These are phyloP conservation scores for Mamestra brassicae DNA, from an alignment of 2,888 invertebrate genomes.

Conservation along the genomic window DNA sequence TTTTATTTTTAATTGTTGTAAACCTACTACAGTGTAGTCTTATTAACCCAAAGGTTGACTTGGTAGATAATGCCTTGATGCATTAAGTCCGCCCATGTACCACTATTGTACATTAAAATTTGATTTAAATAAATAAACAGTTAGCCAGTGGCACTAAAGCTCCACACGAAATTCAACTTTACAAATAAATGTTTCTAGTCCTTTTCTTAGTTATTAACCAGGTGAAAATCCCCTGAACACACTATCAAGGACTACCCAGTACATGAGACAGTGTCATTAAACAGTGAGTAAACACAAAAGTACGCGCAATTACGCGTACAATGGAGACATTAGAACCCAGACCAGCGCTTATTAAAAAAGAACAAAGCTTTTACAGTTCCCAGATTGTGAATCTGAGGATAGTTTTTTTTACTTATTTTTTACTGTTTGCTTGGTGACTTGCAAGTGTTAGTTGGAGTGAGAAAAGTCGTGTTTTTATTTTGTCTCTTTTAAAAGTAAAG, in stretches of 20 bases:
- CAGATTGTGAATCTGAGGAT: conserved; percentile 51
- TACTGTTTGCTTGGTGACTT: conserved; percentile 29
- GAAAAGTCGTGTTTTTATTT: not conserved
- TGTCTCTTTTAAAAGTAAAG: not conserved
- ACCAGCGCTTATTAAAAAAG: conserved; percentile 67
- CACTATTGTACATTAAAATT: too few species aligned
- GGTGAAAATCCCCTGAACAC: not conserved
- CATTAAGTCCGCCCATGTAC: too few species aligned
- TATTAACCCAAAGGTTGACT: too few species aligned
- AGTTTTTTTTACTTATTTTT: conserved; percentile 12
- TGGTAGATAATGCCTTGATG: too few species aligned
- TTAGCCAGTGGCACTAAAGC: too few species aligned
- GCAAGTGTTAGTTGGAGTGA: conserved; percentile 3
- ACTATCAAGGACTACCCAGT: not conserved
- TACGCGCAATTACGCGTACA: conserved; percentile 67
- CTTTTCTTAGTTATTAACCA: not conserved
- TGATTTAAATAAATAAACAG: too few species aligned
- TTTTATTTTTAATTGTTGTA: too few species aligned
- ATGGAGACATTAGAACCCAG: conserved; percentile 59
- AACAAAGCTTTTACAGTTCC: conserved; percentile 58
- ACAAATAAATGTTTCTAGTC: not conserved
- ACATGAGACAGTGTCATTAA: conserved; percentile 45
- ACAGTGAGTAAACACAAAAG: conserved; percentile 48
- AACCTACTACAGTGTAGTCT: too few species aligned
- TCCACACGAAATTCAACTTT: not conserved